Percentiles rank a stretch among this genome's conserved stretches.
phyloP scores from a whole-genome alignment of 2,888 invertebrate genomes.

The Stenichneumon culpator region DNA sequence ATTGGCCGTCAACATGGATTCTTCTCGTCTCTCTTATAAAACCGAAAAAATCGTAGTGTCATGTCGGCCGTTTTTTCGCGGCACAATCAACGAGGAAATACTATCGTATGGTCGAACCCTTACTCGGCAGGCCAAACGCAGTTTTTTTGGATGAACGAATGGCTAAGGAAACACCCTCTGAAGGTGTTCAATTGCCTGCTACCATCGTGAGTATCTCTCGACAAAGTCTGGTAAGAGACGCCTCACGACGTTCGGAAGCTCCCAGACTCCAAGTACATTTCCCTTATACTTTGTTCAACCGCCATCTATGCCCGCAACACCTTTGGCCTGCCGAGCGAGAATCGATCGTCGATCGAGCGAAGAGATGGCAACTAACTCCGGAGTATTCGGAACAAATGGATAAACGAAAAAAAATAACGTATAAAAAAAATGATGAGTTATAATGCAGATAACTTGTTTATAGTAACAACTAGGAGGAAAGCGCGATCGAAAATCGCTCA shows the following conservation, averaged over 20 bases:
- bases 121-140: background rate
- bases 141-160: background rate
- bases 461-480: background rate
- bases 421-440: background rate
- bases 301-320: background rate
- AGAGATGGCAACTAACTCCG: background rate
- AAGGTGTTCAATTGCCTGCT: background rate
- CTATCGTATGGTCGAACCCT: background rate
- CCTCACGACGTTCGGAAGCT: no score
- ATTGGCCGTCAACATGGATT: background rate
- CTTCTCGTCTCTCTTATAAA: background rate
- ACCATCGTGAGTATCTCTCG: background rate
- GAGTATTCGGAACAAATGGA: background rate
- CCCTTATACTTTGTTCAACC: background rate
- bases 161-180: background rate
- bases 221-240: background rate
- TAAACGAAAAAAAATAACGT: constrained; percentile 8
- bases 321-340: background rate
- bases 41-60: background rate
- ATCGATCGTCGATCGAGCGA: background rate
- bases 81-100: background rate
- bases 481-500: background rate
- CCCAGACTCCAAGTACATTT: background rate
- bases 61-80: background rate
- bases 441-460: background rate